Base-by-base conservation (phyloP, 1,140 invertebrate species). In the Drosophila erecta region DNA sequence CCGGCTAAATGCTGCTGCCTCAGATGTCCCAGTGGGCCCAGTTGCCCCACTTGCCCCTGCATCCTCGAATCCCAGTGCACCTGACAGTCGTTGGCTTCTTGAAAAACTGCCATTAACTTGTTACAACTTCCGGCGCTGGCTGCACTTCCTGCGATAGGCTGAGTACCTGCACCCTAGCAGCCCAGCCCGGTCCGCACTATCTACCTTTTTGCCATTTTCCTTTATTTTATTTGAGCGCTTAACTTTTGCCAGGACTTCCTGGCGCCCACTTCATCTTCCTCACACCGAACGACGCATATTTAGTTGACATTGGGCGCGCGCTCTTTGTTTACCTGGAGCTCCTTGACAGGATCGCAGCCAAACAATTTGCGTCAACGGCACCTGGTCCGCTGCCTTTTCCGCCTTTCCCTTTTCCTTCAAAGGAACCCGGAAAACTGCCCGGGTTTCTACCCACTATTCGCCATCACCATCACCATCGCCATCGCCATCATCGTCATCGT, bases 41-140 rank as follows among this genome's bases (percentile, higher is more conserved):
- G 15, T 20, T 66, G 35, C 8, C 27, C 27, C 27, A 30, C 2
- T 10, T 30, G 30, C 1, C 30, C 8, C 30, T 30, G 30, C 30
- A 30, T 30, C 30, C 30, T 8, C 30, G 30, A 8, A 30, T 30
- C 7, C 20, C 33, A 47, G 27, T 67, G 41, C 79, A 84, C 69
- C 79, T 87, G 81, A 87, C 81, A 79, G 84, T 83, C 60, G 67
- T 87, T 50, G 72, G 76, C 64, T 73, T 87, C 66, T 84, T 84
- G 74, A 66, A 85, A 86, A 87, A 86, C 79, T 89, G 84, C 84
- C 84, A 89, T 89, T 89, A 89, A 89, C 84, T 84, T 89, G 84
- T 89, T 89, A 89, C 84, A 89, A 89, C 84, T 89, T 89, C 84
- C 84, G 74, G 66, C 61, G 54, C 51, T 71, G 61, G 57, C 64